Evolutionary conservation across 2,888 invertebrate species (phyloP), one percentile per base, ranked within the genome.

Genomic region (Pelosia muscerda): DNA sequence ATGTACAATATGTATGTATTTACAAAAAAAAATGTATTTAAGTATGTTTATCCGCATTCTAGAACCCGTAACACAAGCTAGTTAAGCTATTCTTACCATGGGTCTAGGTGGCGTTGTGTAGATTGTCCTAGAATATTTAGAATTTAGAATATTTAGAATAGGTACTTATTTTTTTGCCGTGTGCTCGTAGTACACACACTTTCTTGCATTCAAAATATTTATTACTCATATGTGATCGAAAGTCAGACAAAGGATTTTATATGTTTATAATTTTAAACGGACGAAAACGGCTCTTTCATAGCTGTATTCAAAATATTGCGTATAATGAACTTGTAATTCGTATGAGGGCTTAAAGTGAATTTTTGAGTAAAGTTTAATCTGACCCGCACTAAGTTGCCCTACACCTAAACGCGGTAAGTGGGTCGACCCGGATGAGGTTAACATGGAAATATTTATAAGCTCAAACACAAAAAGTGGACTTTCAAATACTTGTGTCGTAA

Each of bases 381-480:
- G 74, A 72, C 69, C 83, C 83, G 84, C 79, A 78, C 79, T 81
- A 84, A 86, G 79, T 83, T 83, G 77, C 82, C 82, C 77, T 83
- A 82, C 81, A 81, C 82, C 76, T 81, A 83, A 89, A 83, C 83
- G 81, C 84, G 80, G 84, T 88, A 88, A 89, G 86, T 86, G 84
- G 86, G 82, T 84, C 83, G 79, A 84, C 86, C 86, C 86, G 84
- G 80, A 83, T 79, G 84, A 81, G 84, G 81, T 81, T 82, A 77
- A 73, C 77, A 77, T 77, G 74, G 82, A 85, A 88, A 87, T 88
- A 86, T 89, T 87, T 86, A 89, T 81, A 86, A 86, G 83, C 75
- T 83, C 77, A 81, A 81, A 79, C 74, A 77, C 82, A 86, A 88
- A 88, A 88, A 86, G 81, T 82, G 79, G 72, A 81, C 78, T 81